Conservation (phyloP, 53 echinoderm and acorn worm genomes). For the Luidia sarsii region DNA sequence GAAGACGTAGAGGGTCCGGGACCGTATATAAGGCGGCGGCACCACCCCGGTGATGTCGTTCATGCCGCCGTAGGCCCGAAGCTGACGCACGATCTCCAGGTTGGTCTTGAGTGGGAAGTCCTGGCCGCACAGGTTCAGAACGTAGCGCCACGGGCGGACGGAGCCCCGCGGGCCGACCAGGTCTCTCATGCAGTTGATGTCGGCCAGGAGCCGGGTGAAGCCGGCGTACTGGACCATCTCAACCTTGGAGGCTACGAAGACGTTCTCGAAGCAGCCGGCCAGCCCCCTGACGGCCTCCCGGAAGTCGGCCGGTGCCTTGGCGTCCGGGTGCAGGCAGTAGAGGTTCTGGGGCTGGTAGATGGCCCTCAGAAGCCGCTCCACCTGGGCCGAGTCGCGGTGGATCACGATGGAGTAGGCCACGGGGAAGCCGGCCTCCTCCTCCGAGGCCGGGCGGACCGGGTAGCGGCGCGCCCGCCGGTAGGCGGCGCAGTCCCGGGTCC, state of each 20-base stretch:
- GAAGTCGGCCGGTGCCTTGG: conserved; percentile 69
- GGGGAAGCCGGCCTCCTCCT: conserved; percentile 70
- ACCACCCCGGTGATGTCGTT: conserved; percentile 78
- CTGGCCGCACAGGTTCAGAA: conserved; percentile 87
- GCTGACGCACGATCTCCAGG: conserved; percentile 80
- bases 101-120: conserved; percentile 96
- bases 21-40: conserved; percentile 47
- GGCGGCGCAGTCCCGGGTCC: conserved; percentile 61
- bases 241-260: conserved; percentile 76
- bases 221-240: conserved; percentile 78
- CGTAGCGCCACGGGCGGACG: conserved; percentile 70
- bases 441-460: conserved; percentile 34
- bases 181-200: conserved; percentile 93
- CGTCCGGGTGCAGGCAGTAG: conserved; percentile 91
- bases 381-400: conserved; percentile 73
- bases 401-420: conserved; percentile 66
- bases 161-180: conserved; percentile 34
- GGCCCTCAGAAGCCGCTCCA: conserved; percentile 84
- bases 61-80: conserved; percentile 73
- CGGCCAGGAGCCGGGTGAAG: conserved; percentile 73
- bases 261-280: conserved; percentile 85
- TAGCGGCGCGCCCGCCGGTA: conserved; percentile 48
- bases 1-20: conserved; percentile 38
- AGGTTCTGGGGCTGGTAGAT: conserved; percentile 96
- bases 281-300: conserved; percentile 65